phyloP scores from a whole-genome alignment of 1,140 invertebrate genomes.

The Orussus abietinus region DNA sequence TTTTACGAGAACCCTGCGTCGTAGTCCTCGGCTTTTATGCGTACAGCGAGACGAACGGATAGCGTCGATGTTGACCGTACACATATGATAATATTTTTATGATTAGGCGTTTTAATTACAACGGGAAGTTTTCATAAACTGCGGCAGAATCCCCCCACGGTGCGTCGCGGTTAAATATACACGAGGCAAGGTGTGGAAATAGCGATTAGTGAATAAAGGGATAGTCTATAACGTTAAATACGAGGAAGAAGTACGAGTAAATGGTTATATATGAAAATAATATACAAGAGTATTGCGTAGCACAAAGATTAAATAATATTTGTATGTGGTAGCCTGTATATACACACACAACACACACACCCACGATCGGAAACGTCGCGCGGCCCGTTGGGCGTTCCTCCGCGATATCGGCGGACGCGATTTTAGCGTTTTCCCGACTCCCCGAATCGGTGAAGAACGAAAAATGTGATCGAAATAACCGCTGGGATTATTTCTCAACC shows the following conservation, averaged over 20 bases:
- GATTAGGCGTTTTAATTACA: slow-evolving; percentile 19
- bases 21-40: no score
- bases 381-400: slow-evolving; percentile 16
- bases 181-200: slow-evolving; percentile 12
- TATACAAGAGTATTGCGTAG: slow-evolving; percentile 29
- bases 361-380: slow-evolving; percentile 20
- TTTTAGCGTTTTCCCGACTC: background rate
- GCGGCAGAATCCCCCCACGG: slow-evolving; percentile 22
- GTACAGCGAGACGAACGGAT: no score
- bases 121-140: slow-evolving; percentile 25
- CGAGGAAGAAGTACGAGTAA: slow-evolving; percentile 7
- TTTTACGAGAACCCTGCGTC: no score
- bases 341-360: slow-evolving; percentile 24
- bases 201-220: no score
- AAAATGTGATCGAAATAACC: slow-evolving; percentile 2
- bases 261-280: slow-evolving; percentile 18
- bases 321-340: slow-evolving; percentile 35
- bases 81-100: slow-evolving; percentile 21
- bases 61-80: no score
- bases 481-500: background rate
- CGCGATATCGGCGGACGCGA: slow-evolving; percentile 6
- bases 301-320: slow-evolving; percentile 34
- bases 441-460: background rate
- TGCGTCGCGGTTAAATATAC: slow-evolving; percentile 16
- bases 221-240: slow-evolving; percentile 17